Evolutionary conservation across 2,888 invertebrate species (phyloP), one percentile per base, ranked within the genome.

Genomic region (Cephus nigrinus): DNA sequence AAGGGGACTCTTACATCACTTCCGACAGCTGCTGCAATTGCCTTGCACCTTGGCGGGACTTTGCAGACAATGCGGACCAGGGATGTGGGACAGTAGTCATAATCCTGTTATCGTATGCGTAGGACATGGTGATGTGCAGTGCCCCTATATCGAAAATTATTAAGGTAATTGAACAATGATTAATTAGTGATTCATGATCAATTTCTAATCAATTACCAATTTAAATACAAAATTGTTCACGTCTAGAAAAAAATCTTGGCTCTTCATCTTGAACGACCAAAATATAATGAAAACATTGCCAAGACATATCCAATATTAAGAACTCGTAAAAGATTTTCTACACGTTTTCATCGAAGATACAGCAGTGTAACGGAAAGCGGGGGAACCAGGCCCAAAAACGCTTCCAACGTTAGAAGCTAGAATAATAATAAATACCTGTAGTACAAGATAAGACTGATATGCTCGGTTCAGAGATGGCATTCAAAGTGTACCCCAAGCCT

Each of bases 51-150:
- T 99, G 75, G 96, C 96, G 11, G 97, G 97, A 23, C 93, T 98
- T 85, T 98, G 98, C 90, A 96, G 96, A 86, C 94, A 96, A 78
- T 97, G 97, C 89, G 97, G 97, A 0, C 97, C 97, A 0, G 98
- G 98, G 4, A 98, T 98, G 93, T 98, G 98, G 98, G 98, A 98
- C 92, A 97, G 97, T 77, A 95, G 96, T 9, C 98, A 98, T 90
- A 95, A 97, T 79, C 98, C 98, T 0, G 95, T 96, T 34, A 94
- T 98, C 68, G 96, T 97, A 88, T 98, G 98, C 89, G 93, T 94
- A 31, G 96, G 95, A 2, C 96, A 96, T 84, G 93, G 93, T 23
- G 94, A 95, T 79, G 92, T 93, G 55, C 92, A 92, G 84, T 94
- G 94, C 88, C 91, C 91, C 3, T 88, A 89, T 73, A 82, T 87